Percentiles rank a stretch among this genome's conserved stretches.
Evolutionary conservation across 2,888 invertebrate genomes (phyloP).

Genomic region (Stenotaenia linearis): DNA sequence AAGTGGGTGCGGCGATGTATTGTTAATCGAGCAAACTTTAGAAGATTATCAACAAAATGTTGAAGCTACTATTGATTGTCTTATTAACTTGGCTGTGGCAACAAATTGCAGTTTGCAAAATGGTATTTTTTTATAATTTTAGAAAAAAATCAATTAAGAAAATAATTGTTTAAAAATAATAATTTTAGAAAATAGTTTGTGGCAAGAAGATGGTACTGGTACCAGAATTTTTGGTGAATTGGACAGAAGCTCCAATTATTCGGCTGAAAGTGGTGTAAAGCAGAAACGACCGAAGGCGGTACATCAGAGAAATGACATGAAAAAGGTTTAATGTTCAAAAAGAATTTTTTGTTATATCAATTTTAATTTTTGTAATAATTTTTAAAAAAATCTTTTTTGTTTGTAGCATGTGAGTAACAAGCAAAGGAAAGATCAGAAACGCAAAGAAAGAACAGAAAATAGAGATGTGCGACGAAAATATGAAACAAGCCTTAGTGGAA

Average conservation of each 20-base stretch:
- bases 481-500: background rate
- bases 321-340: background rate
- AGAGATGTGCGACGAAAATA: conserved; percentile 28
- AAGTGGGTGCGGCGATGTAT: conserved; percentile 32
- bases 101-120: background rate
- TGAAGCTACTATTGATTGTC: conserved; percentile 35
- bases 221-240: conserved; percentile 31
- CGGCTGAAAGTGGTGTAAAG: conserved; percentile 10
- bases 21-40: conserved; percentile 38
- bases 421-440: conserved; percentile 41
- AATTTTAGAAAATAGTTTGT: background rate
- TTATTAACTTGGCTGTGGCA: conserved; percentile 30
- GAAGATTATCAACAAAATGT: conserved; percentile 37
- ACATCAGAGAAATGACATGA: background rate
- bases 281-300: background rate
- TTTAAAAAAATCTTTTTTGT: background rate
- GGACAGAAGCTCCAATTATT: background rate
- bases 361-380: background rate
- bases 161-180: background rate
- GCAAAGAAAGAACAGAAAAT: conserved; percentile 41
- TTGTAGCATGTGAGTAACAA: conserved; percentile 40
- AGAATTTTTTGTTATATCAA: background rate
- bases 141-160: background rate
- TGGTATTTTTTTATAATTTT: background rate
- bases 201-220: conserved; percentile 32